phyloP scores from a whole-genome alignment of 1,140 invertebrate species.

The Chrysomallon squamiferum region DNA sequence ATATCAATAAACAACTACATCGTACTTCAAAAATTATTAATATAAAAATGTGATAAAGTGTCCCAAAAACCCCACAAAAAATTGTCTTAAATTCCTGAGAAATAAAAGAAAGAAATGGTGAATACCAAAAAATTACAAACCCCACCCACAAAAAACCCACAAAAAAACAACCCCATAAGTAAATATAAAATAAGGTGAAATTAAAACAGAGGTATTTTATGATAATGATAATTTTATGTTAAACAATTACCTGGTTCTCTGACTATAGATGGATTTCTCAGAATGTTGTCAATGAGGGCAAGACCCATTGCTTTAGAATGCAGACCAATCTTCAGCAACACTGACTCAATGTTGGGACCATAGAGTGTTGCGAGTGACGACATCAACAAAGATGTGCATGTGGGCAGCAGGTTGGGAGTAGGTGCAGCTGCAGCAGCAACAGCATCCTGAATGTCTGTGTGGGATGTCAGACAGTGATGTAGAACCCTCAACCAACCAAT shows the following conservation, averaged over 20 bases:
- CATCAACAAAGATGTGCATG: conserved; percentile 77
- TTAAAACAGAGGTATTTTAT: no score
- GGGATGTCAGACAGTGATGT: conserved; percentile 72
- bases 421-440: conserved; percentile 68
- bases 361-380: conserved; percentile 69
- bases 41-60: no score
- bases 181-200: no score
- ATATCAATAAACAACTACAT: no score
- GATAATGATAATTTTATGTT: no score
- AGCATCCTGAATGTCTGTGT: conserved; percentile 55
- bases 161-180: no score
- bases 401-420: conserved; percentile 74
- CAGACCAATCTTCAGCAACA: conserved; percentile 62
- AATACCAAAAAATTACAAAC: no score
- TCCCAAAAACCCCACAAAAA: no score
- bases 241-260: conserved; percentile 29
- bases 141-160: no score
- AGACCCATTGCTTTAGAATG: conserved; percentile 60
- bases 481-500: conserved; percentile 75
- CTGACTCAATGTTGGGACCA: conserved; percentile 59
- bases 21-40: no score
- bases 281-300: conserved; percentile 58
- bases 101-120: no score
- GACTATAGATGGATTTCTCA: conserved; percentile 40
- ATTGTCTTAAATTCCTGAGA: no score